phyloP scores from a whole-genome alignment of 2,797 vertebrate genomes.

The Enteromius fasciolatus region DNA sequence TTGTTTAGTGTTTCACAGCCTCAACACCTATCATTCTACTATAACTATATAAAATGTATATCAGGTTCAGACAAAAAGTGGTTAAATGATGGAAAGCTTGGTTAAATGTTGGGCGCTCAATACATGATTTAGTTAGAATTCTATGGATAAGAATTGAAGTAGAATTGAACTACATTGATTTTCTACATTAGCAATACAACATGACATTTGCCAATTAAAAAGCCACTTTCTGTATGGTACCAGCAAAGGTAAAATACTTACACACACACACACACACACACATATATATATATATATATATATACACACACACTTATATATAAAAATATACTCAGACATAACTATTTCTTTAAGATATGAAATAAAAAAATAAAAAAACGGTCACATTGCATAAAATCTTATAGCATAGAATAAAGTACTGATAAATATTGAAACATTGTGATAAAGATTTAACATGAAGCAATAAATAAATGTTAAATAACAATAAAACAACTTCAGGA shows the following conservation, averaged over 20 bases:
- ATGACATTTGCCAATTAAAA: constrained; percentile 13
- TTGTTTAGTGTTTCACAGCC: not conserved
- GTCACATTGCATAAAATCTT: not conserved
- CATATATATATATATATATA: not conserved
- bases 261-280: too few relatives aligned
- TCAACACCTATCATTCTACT: not conserved
- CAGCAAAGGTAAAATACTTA: too few relatives aligned
- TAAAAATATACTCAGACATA: not conserved
- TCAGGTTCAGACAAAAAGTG: not conserved
- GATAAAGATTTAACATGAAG: not conserved
- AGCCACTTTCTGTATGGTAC: not conserved
- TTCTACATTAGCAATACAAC: not conserved
- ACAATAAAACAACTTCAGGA: constrained; percentile 3
- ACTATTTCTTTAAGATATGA: not conserved
- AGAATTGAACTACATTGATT: not conserved
- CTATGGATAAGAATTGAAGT: not conserved
- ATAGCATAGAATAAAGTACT: not conserved
- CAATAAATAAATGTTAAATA: not conserved
- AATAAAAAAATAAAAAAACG: not conserved
- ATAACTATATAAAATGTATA: not conserved
- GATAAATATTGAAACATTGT: not conserved
- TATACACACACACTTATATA: not conserved
- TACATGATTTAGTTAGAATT: not conserved
- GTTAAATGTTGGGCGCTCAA: not conserved
- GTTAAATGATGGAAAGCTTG: not conserved